Conservation (phyloP, 64 coral and sea anemone species). For the Pachyseris speciosa region DNA sequence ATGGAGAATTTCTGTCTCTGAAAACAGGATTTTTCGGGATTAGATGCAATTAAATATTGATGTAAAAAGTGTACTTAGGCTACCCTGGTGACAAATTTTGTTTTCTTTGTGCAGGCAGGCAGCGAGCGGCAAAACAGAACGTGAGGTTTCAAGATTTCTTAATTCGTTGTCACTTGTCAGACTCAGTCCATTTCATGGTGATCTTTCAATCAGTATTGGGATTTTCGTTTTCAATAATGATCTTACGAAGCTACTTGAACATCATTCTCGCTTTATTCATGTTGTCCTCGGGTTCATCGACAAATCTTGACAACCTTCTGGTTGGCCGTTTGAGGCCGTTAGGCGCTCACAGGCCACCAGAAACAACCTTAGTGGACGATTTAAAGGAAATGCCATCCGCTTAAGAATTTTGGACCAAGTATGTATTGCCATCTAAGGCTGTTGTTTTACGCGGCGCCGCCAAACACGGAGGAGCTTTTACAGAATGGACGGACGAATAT, state of each 20-base stretch:
- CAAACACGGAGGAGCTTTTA: slow-evolving; percentile 74
- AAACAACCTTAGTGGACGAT: slow-evolving; percentile 79
- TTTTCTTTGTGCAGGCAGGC: not conserved
- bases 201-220: not conserved
- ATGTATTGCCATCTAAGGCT: slow-evolving; percentile 84
- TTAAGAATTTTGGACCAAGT: slow-evolving; percentile 84
- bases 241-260: not conserved
- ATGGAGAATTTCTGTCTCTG: no score
- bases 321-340: slow-evolving; percentile 83
- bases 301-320: slow-evolving; percentile 36
- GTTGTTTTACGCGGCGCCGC: slow-evolving; percentile 77
- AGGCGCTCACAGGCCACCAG: slow-evolving; percentile 76
- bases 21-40: no score
- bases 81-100: no score
- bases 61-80: no score
- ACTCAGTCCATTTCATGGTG: no score
- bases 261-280: not conserved
- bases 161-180: no score
- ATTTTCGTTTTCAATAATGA: not conserved
- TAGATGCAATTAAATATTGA: no score
- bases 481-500: slow-evolving; percentile 80
- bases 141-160: not conserved
- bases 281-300: not conserved
- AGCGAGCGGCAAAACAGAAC: not conserved
- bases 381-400: slow-evolving; percentile 69